Evolutionary conservation across 2,888 invertebrate species (phyloP), one percentile per base, ranked within the genome.

Genomic region (Acrobasis consociella): DNA sequence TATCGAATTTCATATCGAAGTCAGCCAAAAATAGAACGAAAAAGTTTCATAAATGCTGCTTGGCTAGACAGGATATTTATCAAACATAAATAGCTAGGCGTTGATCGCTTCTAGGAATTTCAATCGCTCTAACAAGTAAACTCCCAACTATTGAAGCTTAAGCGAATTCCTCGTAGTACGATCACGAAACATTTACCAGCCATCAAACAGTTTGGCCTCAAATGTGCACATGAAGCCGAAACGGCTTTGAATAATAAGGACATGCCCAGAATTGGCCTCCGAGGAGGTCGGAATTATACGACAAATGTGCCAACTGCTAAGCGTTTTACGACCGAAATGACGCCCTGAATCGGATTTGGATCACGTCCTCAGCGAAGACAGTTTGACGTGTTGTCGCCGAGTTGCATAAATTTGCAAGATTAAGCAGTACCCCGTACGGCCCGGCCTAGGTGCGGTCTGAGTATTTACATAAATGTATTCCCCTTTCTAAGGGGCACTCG

Each of bases 361-460:
- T 91, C 89, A 89, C 89, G 87, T 89, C 78, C 81, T 84, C 81
- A 79, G 81, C 77, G 83, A 85, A 89, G 88, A 85, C 88, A 88
- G 89, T 87, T 87, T 89, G 90, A 89, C 87, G 86, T 87, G 88
- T 83, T 85, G 88, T 83, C 85, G 83, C 80, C 85, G 85, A 83
- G 86, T 91, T 88, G 91, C 91, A 91, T 91, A 91, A 88, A 91
- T 91, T 91, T 91, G 87, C 91, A 90, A 89, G 87, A 88, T 87
- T 89, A 91, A 91, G 78, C 81, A 80, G 84, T 31, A 52, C 42
- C 53, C 53, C 53, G 51, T 37, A 64, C 70, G 31, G 22, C 42
- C 56, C 73, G 70, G 73, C 74, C 78, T 78, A 78, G 81, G 79
- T 80, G 82, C 76, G 81, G 82, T 80, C 75, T 77, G 73, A 74